Percentiles rank a stretch among this genome's conserved stretches.
Evolutionary conservation across 2,797 vertebrate genomes (phyloP).

Genomic region (Takifugu ocellatus): DNA sequence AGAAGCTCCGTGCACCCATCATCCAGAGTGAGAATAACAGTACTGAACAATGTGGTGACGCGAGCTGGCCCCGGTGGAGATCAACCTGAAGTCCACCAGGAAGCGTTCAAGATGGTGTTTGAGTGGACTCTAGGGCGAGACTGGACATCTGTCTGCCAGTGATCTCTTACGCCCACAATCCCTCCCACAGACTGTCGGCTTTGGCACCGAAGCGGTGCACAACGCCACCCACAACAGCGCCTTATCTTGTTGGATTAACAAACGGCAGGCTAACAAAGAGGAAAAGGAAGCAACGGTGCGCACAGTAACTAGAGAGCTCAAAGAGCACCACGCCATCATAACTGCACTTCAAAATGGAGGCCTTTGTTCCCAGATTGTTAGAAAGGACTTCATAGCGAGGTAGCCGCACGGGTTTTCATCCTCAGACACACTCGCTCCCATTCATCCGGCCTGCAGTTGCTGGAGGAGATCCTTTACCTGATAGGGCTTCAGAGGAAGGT

Average conservation of each 20-base stretch:
- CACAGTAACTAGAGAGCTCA: conserved; percentile 44
- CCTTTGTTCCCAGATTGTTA: conserved; percentile 66
- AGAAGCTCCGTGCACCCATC: conserved; percentile 35
- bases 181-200: conserved; percentile 66
- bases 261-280: conserved; percentile 53
- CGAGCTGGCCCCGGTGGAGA: conserved; percentile 46
- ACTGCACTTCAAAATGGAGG: conserved; percentile 66
- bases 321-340: conserved; percentile 51
- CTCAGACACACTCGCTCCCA: conserved; percentile 59
- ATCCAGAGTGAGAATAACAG: conserved; percentile 23
- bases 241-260: conserved; percentile 67
- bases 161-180: conserved; percentile 61
- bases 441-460: conserved; percentile 51
- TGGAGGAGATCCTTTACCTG: conserved; percentile 74
- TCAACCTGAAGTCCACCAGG: conserved; percentile 48
- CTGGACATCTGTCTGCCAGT: conserved; percentile 67
- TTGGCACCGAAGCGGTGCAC: conserved; percentile 54
- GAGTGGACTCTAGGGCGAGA: conserved; percentile 58
- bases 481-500: conserved; percentile 73
- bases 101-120: conserved; percentile 52
- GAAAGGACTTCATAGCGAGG: conserved; percentile 62
- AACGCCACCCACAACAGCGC: conserved; percentile 61
- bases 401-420: conserved; percentile 64
- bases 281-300: conserved; percentile 54
- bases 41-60: conserved; percentile 23